Percentiles rank a stretch among this genome's conserved stretches.
phyloP scores from a whole-genome alignment of 2,113 vertebrate genomes.

The Fregetta grallaria region DNA sequence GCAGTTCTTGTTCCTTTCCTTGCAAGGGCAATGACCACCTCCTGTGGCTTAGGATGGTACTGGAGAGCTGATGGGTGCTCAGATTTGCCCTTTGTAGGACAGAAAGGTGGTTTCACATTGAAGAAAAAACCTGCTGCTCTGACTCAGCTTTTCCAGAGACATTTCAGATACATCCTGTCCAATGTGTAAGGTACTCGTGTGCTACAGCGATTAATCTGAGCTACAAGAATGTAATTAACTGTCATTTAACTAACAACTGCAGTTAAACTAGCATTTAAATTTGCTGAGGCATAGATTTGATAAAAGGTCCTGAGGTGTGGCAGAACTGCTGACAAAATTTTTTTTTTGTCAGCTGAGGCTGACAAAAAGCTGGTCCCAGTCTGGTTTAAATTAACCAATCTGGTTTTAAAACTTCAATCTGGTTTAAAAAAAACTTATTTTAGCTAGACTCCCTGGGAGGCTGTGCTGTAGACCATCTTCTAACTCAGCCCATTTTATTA shows the following conservation, averaged over 20 bases:
- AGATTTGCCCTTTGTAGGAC: not conserved
- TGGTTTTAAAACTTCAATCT: not conserved
- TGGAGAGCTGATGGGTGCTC: not conserved
- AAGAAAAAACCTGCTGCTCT: not conserved
- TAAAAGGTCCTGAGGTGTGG: constrained; percentile 40
- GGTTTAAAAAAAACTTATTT: not conserved
- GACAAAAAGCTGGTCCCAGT: not conserved
- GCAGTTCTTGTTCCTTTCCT: not conserved
- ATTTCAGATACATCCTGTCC: not conserved
- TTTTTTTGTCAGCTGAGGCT: no score
- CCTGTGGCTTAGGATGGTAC: not conserved
- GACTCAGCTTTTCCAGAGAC: constrained; percentile 5
- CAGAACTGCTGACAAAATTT: constrained; percentile 55
- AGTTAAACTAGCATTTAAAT: constrained; percentile 59
- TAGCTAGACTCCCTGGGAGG: not conserved
- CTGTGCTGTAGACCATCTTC: not conserved
- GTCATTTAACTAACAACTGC: constrained; percentile 54
- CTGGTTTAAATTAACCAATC: not conserved
- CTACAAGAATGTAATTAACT: constrained; percentile 57
- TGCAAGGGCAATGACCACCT: not conserved
- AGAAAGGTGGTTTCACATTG: not conserved
- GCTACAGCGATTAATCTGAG: constrained; percentile 39
- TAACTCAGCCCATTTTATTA: not conserved
- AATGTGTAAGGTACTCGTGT: not conserved
- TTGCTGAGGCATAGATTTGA: constrained; percentile 41